Conservation (phyloP, 1,140 invertebrate species). For the Drosophila truncata region DNA sequence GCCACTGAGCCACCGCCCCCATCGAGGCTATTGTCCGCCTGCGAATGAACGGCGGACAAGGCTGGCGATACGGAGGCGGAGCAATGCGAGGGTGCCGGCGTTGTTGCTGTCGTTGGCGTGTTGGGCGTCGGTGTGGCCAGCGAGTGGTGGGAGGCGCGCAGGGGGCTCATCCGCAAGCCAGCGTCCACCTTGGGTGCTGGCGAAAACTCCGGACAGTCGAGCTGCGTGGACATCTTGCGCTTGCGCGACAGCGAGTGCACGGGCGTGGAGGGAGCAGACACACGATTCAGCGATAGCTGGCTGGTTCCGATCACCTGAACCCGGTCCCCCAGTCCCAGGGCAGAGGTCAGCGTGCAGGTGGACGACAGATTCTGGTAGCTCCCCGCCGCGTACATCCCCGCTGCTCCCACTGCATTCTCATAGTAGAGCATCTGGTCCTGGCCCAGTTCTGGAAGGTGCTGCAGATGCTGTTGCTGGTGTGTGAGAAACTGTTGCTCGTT, state of each 20-base stretch:
- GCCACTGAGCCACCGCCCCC: slow-evolving; percentile 38
- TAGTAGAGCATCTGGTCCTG: slow-evolving; percentile 65
- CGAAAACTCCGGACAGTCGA: slow-evolving; percentile 70
- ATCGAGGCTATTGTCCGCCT: slow-evolving; percentile 79
- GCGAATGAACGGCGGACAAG: slow-evolving; percentile 72
- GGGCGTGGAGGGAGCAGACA: slow-evolving; percentile 76
- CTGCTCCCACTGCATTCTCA: slow-evolving; percentile 51
- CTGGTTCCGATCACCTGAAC: slow-evolving; percentile 81
- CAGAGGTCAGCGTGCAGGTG: slow-evolving; percentile 73
- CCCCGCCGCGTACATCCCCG: slow-evolving; percentile 55
- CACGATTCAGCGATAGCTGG: slow-evolving; percentile 71
- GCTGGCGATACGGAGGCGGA: slow-evolving; percentile 80
- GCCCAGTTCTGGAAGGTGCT: slow-evolving; percentile 46
- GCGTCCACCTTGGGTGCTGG: slow-evolving; percentile 66
- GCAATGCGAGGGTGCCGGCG: slow-evolving; percentile 76
- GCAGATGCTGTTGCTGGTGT: slow-evolving; percentile 51
- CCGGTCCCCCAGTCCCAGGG: slow-evolving; percentile 69
- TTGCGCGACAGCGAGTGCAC: slow-evolving; percentile 78
- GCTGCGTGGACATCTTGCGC: slow-evolving; percentile 79
- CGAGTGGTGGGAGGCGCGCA: slow-evolving; percentile 70
- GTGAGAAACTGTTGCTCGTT: slow-evolving; percentile 37
- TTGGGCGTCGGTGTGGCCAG: slow-evolving; percentile 32
- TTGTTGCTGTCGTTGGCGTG: slow-evolving; percentile 47
- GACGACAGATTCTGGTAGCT: slow-evolving; percentile 72
- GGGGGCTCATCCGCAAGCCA: slow-evolving; percentile 71